These are phyloP conservation scores for Ornithoptera priamus DNA, from an alignment of 2,888 invertebrate species.

Conservation along the genomic window DNA sequence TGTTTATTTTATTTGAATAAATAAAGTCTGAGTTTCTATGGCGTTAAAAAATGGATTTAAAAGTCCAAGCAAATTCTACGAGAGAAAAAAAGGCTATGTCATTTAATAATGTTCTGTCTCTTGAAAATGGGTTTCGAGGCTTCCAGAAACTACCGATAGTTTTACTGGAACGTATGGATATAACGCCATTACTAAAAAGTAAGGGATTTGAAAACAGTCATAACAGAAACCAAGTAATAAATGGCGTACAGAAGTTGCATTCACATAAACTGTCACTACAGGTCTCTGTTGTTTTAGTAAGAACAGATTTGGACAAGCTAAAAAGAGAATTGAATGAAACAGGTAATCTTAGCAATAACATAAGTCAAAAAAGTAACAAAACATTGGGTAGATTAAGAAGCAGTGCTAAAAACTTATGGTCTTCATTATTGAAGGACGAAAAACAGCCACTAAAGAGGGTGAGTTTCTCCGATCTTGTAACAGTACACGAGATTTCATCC, in stretches of 20 bases:
- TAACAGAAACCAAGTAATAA: slow-evolving; percentile 9
- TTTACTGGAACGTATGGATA: slow-evolving; percentile 48
- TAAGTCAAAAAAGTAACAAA: slow-evolving; percentile 2
- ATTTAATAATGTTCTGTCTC: slow-evolving; percentile 40
- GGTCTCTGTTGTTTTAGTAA: slow-evolving; percentile 50
- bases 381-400: neutral
- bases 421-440: slow-evolving; percentile 32
- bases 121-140: slow-evolving; percentile 47
- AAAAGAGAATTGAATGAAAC: slow-evolving; percentile 34
- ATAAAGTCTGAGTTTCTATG: slow-evolving; percentile 46
- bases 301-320: slow-evolving; percentile 48
- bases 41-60: slow-evolving; percentile 49
- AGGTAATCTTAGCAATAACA: neutral
- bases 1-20: slow-evolving; percentile 1
- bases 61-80: slow-evolving; percentile 10
- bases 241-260: slow-evolving; percentile 19
- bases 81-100: slow-evolving; percentile 4
- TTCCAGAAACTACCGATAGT: slow-evolving; percentile 55
- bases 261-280: slow-evolving; percentile 36
- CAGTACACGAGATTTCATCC: slow-evolving; percentile 61
- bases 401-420: neutral
- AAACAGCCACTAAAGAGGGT: slow-evolving; percentile 58
- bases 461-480: slow-evolving; percentile 64
- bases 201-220: slow-evolving; percentile 8
- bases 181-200: slow-evolving; percentile 47